Conservation (phyloP, 2,113 vertebrate species). For the Eolophus roseicapilla region DNA sequence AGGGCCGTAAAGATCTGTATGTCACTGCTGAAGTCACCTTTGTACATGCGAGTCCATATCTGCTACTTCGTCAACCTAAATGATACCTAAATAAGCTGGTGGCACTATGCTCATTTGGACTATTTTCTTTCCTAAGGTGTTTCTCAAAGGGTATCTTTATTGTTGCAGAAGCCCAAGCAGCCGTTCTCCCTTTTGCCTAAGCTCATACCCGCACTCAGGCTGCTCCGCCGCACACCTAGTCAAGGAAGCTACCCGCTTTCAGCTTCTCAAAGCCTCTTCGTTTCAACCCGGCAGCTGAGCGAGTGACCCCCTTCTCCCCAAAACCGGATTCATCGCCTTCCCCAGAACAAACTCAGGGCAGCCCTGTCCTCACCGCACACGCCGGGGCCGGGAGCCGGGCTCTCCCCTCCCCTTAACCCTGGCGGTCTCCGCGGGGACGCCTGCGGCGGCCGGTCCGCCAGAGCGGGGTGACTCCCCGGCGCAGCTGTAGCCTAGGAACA, state of each 20-base stretch:
- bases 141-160: not conserved
- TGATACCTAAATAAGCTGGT: not conserved
- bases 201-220: accelerated
- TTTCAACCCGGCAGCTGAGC: accelerated
- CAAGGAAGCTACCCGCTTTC: not conserved
- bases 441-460: too few relatives aligned
- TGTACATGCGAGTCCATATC: accelerated
- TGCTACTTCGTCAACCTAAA: not conserved
- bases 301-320: too few relatives aligned
- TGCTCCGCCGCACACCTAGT: accelerated
- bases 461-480: not conserved
- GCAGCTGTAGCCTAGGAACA: not conserved
- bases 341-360: accelerated
- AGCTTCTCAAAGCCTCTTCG: not conserved
- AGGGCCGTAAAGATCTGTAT: too few relatives aligned
- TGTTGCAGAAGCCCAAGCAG: not conserved
- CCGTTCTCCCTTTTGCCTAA: accelerated
- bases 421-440: not conserved
- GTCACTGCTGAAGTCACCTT: not conserved
- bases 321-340: not conserved
- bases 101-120: not conserved
- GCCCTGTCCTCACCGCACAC: not conserved
- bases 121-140: not conserved
- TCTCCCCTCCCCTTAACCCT: not conserved
- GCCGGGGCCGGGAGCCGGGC: not conserved